Evolutionary conservation across 2,113 vertebrate genomes (phyloP), one percentile per base, ranked within the genome.

Genomic region (Acanthisitta chloris): DNA sequence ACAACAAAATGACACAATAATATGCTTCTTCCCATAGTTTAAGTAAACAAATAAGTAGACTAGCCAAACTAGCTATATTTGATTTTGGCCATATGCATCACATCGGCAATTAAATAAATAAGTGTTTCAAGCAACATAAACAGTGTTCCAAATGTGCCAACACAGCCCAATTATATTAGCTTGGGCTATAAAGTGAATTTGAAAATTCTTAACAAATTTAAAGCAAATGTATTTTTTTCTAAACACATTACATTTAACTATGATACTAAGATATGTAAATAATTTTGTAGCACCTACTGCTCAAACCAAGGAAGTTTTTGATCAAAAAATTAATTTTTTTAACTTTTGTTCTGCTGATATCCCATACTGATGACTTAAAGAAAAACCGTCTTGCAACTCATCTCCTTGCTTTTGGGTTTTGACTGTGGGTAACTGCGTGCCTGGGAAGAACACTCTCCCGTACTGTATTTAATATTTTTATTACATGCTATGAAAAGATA

Each of bases 251-350:
- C 99, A 99, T 99, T 99, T 98, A 99, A 99, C 98, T 99, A 99
- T 99, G 98, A 99, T 99, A 99, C 99, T 99, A 99, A 99, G 99
- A 99, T 99, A 99, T 99, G 99, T 99, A 99, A 99, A 99, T 99
- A 99, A 99, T 99, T 99, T 99, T 96, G 97, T 99, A 99, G 99
- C 99, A 99, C 99, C 99, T 99, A 99, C 99, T 98, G 99, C 99
- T 99, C 98, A 99, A 99, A 99, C 99, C 99, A 99, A 99, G 99
- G 99, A 99, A 99, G 98, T 99, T 99, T 98, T 98, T 98, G 98
- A 98, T 98, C 96, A 98, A 99, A 99, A 98, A 94, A 96, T 98
- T 97, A 99, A 98, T 97, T 96, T 98, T 97, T 98, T 97, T 97
- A 98, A 97, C 98, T 99, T 98, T 98, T 98, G 98, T 98, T 98